phyloP scores from a whole-genome alignment of 2,113 vertebrate genomes.

The Rhynchomys soricoides region DNA sequence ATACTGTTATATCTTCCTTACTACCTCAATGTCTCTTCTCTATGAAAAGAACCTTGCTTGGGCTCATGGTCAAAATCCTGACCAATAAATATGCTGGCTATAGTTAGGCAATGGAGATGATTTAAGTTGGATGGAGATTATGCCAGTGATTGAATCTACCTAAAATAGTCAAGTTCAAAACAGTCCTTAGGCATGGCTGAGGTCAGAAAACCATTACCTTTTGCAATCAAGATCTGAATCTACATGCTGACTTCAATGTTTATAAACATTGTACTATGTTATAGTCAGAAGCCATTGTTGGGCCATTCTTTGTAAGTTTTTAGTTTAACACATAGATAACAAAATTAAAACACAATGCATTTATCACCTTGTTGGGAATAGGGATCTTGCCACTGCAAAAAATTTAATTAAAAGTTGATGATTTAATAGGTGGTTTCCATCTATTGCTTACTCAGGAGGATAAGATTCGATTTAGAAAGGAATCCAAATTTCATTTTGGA shows the following conservation, averaged over 20 bases:
- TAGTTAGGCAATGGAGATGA: neutral
- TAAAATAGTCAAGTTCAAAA: neutral
- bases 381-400: constrained; percentile 78
- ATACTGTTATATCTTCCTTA: neutral
- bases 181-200: neutral
- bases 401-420: constrained; percentile 89
- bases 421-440: constrained; percentile 86
- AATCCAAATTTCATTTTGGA: constrained; percentile 84
- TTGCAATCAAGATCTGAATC: neutral
- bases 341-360: constrained; percentile 83
- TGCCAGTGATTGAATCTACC: neutral
- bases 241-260: neutral
- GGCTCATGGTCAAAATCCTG: neutral
- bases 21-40: neutral
- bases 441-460: constrained; percentile 84
- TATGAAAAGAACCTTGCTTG: neutral
- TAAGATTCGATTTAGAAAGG: constrained; percentile 85
- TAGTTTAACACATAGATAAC: constrained; percentile 80
- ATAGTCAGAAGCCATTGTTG: constrained; percentile 67
- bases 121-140: neutral
- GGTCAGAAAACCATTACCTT: neutral
- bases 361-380: constrained; percentile 83
- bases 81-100: neutral
- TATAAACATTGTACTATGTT: neutral
- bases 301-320: constrained; percentile 44